Evolutionary conservation across 2,113 vertebrate genomes (phyloP), one percentile per base, ranked within the genome.

Genomic region (Mugil cephalus): DNA sequence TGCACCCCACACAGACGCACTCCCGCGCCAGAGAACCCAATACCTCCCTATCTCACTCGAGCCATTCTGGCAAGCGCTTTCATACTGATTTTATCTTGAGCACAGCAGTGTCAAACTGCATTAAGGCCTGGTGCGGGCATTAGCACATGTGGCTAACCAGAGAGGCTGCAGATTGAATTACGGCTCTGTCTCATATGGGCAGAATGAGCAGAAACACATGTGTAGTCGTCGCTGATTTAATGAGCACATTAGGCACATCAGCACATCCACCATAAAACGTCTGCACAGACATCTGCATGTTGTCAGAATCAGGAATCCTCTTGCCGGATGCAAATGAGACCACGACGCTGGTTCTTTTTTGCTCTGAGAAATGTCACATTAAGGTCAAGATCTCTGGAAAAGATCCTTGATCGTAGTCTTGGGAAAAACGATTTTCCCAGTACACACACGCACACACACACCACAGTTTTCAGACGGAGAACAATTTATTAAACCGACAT

Each of bases 91-190:
- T 52, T 24, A 62, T 79, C 82, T 75, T 69, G 35, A 47, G 62
- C 36, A 8, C 45, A n/a, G 83, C 35, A 24, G 64, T 79, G 85
- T 89, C 86, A 82, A 65, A 62, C 62, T 67, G 64, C 61, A 89
- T 87, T 74, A 80, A 36, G 76, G 64, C 75, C 76, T 69, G 79
- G 71, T 69, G 82, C 46, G 74, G 66, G 61, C 65, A 77, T 90
- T 80, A 90, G 85, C 80, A 78, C 78, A 78, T 85, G 89, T 74
- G 84, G 90, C 85, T 90, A 90, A 89, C 85, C 80, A 74, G 85
- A 48, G 78, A 85, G 82, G 66, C 86, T 86, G 85, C 80, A 82
- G 82, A 91, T 89, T 87, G 75, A 87, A 91, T 90, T 88, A 91
- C 45, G 36, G 19, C 66, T 77, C 61, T 13, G 80, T 70, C 81